phyloP scores from a whole-genome alignment of 2,797 vertebrate species.

The Neopelma chrysocephalum region DNA sequence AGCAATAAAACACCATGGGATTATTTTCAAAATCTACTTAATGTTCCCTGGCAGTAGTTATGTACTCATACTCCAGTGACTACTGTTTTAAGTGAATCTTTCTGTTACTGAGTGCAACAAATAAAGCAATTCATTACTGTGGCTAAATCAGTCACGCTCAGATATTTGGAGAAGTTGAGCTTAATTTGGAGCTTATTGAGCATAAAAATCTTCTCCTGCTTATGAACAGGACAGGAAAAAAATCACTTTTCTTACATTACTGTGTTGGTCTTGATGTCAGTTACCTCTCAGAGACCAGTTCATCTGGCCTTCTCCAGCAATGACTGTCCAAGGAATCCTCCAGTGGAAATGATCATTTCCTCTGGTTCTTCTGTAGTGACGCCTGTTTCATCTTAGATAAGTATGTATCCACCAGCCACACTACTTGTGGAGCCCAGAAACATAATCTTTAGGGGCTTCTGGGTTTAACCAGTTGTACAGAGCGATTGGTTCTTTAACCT shows the following conservation, averaged over 20 bases:
- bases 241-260: neutral
- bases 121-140: neutral
- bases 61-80: neutral
- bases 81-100: neutral
- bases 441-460: neutral
- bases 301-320: neutral
- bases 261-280: neutral
- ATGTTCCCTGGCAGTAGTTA: neutral
- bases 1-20: neutral
- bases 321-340: neutral
- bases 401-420: neutral
- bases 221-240: neutral
- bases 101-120: neutral
- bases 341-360: rapidly evolving
- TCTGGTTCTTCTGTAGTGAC: neutral
- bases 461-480: neutral
- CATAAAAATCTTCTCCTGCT: neutral
- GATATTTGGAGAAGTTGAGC: neutral
- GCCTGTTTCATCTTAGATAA: neutral
- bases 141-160: neutral
- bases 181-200: neutral
- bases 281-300: neutral
- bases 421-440: neutral
- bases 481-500: neutral
- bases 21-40: neutral